These are phyloP conservation scores for Corella eumyota DNA, from an alignment of 23 tunicate genomes.

Conservation along the genomic window DNA sequence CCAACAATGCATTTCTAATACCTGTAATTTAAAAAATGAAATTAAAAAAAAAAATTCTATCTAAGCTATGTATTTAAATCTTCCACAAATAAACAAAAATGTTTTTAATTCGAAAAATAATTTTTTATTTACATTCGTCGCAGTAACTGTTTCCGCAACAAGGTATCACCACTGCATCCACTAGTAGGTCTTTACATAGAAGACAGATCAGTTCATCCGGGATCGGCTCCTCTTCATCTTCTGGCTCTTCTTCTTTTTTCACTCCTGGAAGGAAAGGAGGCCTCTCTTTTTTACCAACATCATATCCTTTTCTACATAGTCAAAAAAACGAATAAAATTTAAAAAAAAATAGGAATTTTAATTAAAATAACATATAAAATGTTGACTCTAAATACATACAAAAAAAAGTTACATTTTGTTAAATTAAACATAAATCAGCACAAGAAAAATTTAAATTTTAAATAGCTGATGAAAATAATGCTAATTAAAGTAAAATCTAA, in stretches of 20 bases:
- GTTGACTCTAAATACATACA: background rate
- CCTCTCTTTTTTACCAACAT: constrained; percentile 84
- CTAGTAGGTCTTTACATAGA: constrained; percentile 74
- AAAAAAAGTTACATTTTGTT: background rate
- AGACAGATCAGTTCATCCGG: constrained; percentile 84
- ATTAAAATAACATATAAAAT: too few relatives aligned
- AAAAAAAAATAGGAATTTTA: background rate
- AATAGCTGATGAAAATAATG: too few relatives aligned
- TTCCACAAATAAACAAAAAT: background rate
- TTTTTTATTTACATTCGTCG: constrained; percentile 86
- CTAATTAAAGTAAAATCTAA: too few relatives aligned
- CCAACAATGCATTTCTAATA: constrained; percentile 73
- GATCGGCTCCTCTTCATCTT: constrained; percentile 82
- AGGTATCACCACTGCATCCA: constrained; percentile 81
- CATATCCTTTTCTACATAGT: constrained; percentile 75
- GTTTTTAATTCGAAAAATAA: too few relatives aligned
- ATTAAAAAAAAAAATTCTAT: background rate
- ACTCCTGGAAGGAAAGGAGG: constrained; percentile 78
- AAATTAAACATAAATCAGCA: too few relatives aligned
- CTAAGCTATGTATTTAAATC: background rate
- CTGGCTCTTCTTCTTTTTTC: constrained; percentile 16
- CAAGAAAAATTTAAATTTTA: too few relatives aligned
- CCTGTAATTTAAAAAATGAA: constrained; percentile 23
- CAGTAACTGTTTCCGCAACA: constrained; percentile 93
- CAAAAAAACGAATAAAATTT: background rate